Base-by-base conservation (phyloP, 2,888 invertebrate genomes). In the Tinea trinotella region DNA sequence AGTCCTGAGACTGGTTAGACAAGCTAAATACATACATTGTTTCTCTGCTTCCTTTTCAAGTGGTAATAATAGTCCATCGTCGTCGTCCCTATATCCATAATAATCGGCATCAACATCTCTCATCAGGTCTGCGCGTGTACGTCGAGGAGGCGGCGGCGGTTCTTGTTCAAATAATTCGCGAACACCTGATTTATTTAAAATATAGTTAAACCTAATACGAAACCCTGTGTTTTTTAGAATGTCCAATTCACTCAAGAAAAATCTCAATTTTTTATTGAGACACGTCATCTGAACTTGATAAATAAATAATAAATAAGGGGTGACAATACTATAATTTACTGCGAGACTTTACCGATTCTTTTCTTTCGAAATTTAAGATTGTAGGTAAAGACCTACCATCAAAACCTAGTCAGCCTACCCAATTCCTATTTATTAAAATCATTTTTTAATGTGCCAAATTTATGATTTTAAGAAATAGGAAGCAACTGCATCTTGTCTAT, bases 11-110 rank as follows among this genome's bases (percentile, higher is more conserved):
- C 7, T 30, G 2, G n/a, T 4, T 30, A 10, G 7, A 22, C 22
- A 3, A 22, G 3, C 7, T 30, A 30, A 30, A 48, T 48, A 48
- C 22, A 10, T 70, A 87, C 93, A 91, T 67, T 89, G 85, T 65
- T 90, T 91, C 83, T 98, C 97, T 24, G 91, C 91, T 57, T 90
- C 90, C 60, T 89, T 87, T 76, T 99, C 99, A 2, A 97, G 71
- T 0, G 98, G 98, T 58, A 95, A 85, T 46, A 99, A 84, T 53
- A 98, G 90, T 0, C 99, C 99, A 74, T 99, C 99, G 68, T 99
- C 99, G 65, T 99, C 99, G 76, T 99, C 99, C 64, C 98, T 87
- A 76, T 98, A 99, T 0, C 99, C 99, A 79, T 99, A 99, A 83
- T 99, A 99, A 78, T 98, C 97, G 0, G 99, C 98, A 82, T 99